These are phyloP conservation scores for Polypterus bichir DNA, from an alignment of 2,113 vertebrate species.

Conservation along the genomic window DNA sequence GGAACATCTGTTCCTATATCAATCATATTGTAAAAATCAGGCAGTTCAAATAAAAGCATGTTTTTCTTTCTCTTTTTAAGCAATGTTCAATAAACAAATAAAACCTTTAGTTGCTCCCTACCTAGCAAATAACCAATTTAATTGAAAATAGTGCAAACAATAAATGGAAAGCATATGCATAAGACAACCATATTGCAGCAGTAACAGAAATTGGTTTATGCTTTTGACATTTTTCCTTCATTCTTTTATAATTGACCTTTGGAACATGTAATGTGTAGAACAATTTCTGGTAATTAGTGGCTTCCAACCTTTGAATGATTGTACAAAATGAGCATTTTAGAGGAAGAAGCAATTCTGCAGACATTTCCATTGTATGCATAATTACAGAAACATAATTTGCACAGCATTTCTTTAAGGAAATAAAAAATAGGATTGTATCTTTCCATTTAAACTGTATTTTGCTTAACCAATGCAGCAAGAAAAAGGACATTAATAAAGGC, in stretches of 20 bases:
- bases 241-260: conserved; percentile 93
- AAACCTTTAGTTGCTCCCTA: conserved; percentile 36
- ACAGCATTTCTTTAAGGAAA: conserved; percentile 58
- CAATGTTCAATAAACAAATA: conserved; percentile 56
- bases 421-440: conserved; percentile 47
- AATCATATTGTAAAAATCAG: conserved; percentile 59
- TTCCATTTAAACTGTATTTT: conserved; percentile 18
- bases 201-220: conserved; percentile 65
- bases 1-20: conserved; percentile 70
- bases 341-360: conserved; percentile 77
- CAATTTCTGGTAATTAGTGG: conserved; percentile 86
- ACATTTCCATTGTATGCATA: conserved; percentile 83
- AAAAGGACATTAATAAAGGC: conserved; percentile 43
- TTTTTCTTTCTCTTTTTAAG: conserved; percentile 49
- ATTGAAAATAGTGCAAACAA: conserved; percentile 84
- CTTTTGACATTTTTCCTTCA: conserved; percentile 54
- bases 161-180: conserved; percentile 58
- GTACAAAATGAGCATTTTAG: conserved; percentile 85
- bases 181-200: conserved; percentile 71
- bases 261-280: conserved; percentile 78
- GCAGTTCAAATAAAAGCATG: conserved; percentile 70
- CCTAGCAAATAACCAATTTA: conserved; percentile 77
- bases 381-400: conserved; percentile 79
- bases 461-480: conserved; percentile 23
- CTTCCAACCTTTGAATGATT: conserved; percentile 88